Evolutionary conservation across 30 jellyfish, hydroid and myxozoan species (phyloP), one percentile per base, ranked within the genome.

Genomic region (Hydractinia symbiolongicarpus): DNA sequence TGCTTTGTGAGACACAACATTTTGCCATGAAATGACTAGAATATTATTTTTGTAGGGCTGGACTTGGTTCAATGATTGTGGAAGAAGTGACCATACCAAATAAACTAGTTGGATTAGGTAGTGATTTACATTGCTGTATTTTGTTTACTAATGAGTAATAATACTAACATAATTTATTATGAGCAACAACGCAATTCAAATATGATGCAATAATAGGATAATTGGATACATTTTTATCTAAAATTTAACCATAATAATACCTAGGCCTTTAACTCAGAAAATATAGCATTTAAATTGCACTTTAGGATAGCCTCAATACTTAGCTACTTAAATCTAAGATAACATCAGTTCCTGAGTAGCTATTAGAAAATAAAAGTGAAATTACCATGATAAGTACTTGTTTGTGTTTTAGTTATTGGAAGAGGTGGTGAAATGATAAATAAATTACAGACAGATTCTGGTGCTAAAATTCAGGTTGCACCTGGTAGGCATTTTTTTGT

Each of bases 391-490:
- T 30, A 30, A 30, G 44, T 56, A 6, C 55, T 71, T 78, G n/a
- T 16, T 13, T 60, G 70, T 15, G 16, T 15, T 83, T 17, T 69
- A 90, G 97, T 90, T 49, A 90, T 90, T 69, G 97, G 97, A 10
- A 86, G 97, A 16, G 97, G 97, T 5, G 97, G 97, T 5, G 97
- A 90, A 82, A 90, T 90, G 97, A 90, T 90, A 55, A 90, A 90
- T 54, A 90, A 83, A 75, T 90, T 90, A 9, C 97, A 90, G 76
- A 85, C 96, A 14, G 97, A 90, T 66, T 85, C 97, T 13, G 95
- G 97, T 67, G 97, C 97, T 54, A 69, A 90, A 80, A 90, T 90
- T 16, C 97, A 90, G 66, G 97, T 90, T 77, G 97, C 97, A 13
- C 95, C 97, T 17, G 97, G 97, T 90, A 55, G 44, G 85, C 15